phyloP scores from a whole-genome alignment of 1,140 invertebrate species.

The Listronotus oregonensis region DNA sequence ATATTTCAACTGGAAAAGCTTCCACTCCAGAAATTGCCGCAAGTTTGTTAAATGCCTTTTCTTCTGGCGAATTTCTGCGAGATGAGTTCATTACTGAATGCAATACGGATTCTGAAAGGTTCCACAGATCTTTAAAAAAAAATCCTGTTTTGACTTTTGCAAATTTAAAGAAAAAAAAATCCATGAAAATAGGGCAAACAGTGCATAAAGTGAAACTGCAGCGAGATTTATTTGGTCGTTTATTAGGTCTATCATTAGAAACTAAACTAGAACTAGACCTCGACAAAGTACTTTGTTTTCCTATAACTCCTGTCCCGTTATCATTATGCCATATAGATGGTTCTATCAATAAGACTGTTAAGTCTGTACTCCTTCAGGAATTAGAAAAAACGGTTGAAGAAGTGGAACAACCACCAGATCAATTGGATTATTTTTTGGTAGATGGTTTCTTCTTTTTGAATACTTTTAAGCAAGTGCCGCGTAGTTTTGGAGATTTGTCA shows the following conservation, averaged over 20 bases:
- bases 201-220: constrained; percentile 21
- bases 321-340: constrained; percentile 29
- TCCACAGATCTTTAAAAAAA: constrained; percentile 23
- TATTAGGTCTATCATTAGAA: constrained; percentile 9
- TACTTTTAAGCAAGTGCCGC: too few species aligned
- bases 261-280: too few species aligned
- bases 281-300: constrained; percentile 14
- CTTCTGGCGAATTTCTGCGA: constrained; percentile 13
- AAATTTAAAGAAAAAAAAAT: constrained; percentile 26
- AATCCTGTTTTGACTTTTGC: constrained; percentile 27
- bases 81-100: constrained; percentile 29
- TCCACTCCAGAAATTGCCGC: constrained; percentile 7
- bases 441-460: too few species aligned
- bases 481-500: too few species aligned
- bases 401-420: too few species aligned
- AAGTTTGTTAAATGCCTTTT: constrained; percentile 22
- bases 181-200: constrained; percentile 22
- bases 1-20: constrained; percentile 30
- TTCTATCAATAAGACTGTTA: constrained; percentile 25
- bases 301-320: constrained; percentile 27
- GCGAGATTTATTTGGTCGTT: constrained; percentile 11
- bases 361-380: constrained; percentile 2
- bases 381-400: too few species aligned
- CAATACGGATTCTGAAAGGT: constrained; percentile 18
- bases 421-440: too few species aligned